phyloP scores from a whole-genome alignment of 2,888 invertebrate genomes.

The Peribatodes rhomboidaria region DNA sequence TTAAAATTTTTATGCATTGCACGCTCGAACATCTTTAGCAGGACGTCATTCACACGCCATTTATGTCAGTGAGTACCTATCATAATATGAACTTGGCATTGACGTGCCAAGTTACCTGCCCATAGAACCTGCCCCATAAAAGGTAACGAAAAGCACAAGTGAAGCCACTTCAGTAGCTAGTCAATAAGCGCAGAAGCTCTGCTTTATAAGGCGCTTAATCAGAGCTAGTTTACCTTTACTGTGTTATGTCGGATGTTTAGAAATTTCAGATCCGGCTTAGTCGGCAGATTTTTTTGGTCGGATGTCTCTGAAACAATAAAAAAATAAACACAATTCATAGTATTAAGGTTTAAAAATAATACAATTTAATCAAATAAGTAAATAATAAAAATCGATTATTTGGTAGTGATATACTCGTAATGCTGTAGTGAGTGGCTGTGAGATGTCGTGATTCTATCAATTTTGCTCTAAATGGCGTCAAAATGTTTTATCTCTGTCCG shows the following conservation, averaged over 20 bases:
- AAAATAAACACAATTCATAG: too few species aligned
- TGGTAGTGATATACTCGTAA: too few species aligned
- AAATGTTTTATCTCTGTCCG: background rate
- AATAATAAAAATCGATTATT: too few species aligned
- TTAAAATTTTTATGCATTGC: background rate
- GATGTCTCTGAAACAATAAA: background rate
- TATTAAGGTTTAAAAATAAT: too few species aligned
- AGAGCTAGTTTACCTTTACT: slow-evolving; percentile 1
- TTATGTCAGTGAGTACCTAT: background rate
- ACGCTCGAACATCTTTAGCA: background rate
- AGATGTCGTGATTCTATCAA: background rate
- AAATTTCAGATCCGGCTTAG: background rate
- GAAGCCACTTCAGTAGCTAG: slow-evolving; percentile 32
- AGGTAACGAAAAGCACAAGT: slow-evolving; percentile 30
- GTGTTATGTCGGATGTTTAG: slow-evolving; percentile 11
- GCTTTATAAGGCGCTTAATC: slow-evolving; percentile 25
- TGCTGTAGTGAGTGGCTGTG: too few species aligned
- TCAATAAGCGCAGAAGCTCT: slow-evolving; percentile 25
- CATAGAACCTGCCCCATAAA: slow-evolving; percentile 5
- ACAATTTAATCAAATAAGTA: too few species aligned
- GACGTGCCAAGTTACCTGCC: background rate
- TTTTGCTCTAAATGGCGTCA: background rate
- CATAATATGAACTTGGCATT: slow-evolving; percentile 2
- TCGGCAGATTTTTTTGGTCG: slow-evolving; percentile 9
- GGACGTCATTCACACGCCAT: background rate